Conservation (phyloP, 2,797 vertebrate genomes). For the Fistularia commersonii region DNA sequence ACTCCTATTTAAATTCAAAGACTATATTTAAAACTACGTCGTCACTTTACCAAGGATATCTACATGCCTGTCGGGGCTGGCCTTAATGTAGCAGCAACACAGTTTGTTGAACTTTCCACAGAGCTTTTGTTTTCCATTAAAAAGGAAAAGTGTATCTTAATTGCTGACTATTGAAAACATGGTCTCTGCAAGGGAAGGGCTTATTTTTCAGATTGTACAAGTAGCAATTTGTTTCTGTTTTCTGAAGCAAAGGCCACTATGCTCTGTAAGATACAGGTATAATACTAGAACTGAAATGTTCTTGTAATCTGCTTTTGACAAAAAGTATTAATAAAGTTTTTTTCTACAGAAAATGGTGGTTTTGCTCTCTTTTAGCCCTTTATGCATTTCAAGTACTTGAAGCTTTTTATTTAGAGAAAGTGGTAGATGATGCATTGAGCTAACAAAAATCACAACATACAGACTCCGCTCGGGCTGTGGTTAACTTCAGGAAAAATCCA, state of each 20-base stretch:
- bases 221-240: slow-evolving; percentile 92
- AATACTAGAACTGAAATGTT: slow-evolving; percentile 63
- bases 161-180: slow-evolving; percentile 80
- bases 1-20: slow-evolving; percentile 67
- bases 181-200: slow-evolving; percentile 80
- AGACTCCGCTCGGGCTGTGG: too few relatives aligned
- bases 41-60: slow-evolving; percentile 95
- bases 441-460: too few relatives aligned
- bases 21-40: slow-evolving; percentile 67
- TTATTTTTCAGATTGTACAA: slow-evolving; percentile 85
- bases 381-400: too few relatives aligned
- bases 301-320: slow-evolving; percentile 70
- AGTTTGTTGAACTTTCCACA: slow-evolving; percentile 82
- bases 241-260: slow-evolving; percentile 86
- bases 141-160: slow-evolving; percentile 79
- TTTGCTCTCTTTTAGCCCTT: background rate
- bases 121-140: slow-evolving; percentile 78
- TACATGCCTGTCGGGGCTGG: slow-evolving; percentile 80
- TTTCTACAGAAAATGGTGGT: slow-evolving; percentile 7
- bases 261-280: slow-evolving; percentile 72
- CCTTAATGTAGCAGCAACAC: slow-evolving; percentile 97
- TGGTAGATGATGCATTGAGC: too few relatives aligned
- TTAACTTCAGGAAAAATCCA: too few relatives aligned
- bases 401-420: too few relatives aligned
- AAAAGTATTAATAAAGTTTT: slow-evolving; percentile 78